Base-by-base conservation (phyloP, 2,113 vertebrate species). In the Colius striatus region DNA sequence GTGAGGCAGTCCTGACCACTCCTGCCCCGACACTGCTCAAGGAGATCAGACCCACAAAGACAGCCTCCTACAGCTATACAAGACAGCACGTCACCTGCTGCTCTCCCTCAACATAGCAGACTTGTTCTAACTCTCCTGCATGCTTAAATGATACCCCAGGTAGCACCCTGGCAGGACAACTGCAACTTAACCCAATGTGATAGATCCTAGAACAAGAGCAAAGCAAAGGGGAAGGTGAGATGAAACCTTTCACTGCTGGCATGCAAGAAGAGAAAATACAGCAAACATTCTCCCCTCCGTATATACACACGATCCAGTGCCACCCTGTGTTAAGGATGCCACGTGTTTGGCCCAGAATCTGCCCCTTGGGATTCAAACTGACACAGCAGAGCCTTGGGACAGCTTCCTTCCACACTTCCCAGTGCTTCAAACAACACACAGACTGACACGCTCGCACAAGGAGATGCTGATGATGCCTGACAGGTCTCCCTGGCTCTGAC, bases 391-490 rank as follows among this genome's bases (percentile, higher is more conserved):
- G 51, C 36, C 71, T 51, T 18, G 53, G 54, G 80, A 65, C 0
- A 0, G 12, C 55, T 32, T 53, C 19, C 57, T 51, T 27, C 41
- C 41, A 27, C 61, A 43, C 10, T 4, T 75, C 26, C 48, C 84
- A 62, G 32, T 0, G 1, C 74, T 76, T 18, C 13, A 23, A 45
- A 58, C 22, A 5, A 26, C 50, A n/a, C 21, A 4, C 29, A 22
- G 78, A 10, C 18, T 4, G 51, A 16, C 67, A 45, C 9, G 2
- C 43, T 63, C 5, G 1, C 41, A 7, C 1, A 0, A 81, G 50
- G 60, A n/a, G 51, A 51, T 0, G 0, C 29, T 26, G 54, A 26
- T 0, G 0, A 27, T 0, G 0, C 8, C 34, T 10, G 27, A 27
- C 76, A 82, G 5, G 1, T 36, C 61, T 21, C 67, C n/a, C 27